phyloP scores from a whole-genome alignment of 2,797 vertebrate genomes.

The Pteronotus mesoamericanus region DNA sequence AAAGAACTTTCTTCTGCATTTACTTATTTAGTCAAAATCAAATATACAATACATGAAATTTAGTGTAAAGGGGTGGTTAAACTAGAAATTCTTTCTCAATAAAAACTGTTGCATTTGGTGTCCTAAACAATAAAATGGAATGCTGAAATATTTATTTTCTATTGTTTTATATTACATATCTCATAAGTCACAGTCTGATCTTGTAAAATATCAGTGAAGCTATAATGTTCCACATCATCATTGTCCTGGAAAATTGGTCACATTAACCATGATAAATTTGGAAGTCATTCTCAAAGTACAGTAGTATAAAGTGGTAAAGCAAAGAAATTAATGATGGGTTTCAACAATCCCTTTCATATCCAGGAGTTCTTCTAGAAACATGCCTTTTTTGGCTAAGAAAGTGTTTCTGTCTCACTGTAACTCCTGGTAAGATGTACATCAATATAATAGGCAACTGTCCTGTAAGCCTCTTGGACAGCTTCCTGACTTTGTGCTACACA shows the following conservation, averaged over 20 bases:
- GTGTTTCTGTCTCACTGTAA: background rate
- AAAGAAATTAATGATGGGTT: background rate
- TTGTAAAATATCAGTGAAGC: background rate
- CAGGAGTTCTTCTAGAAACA: background rate
- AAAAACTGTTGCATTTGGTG: background rate
- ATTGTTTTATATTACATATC: background rate
- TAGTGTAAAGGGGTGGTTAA: background rate
- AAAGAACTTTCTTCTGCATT: background rate
- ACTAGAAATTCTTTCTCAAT: background rate
- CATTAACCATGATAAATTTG: background rate
- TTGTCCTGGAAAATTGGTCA: background rate
- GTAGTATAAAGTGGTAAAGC: background rate
- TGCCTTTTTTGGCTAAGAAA: background rate
- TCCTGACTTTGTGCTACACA: background rate
- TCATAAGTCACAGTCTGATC: background rate
- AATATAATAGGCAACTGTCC: background rate
- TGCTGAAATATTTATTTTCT: constrained; percentile 1
- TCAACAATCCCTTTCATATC: background rate
- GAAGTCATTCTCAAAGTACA: background rate
- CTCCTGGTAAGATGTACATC: background rate
- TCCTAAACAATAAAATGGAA: background rate
- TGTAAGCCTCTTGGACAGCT: background rate
- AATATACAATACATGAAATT: background rate
- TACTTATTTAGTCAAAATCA: background rate
- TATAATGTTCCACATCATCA: background rate